Evolutionary conservation across 2,888 invertebrate genomes (phyloP).

Genomic region (Spodoptera picta): DNA sequence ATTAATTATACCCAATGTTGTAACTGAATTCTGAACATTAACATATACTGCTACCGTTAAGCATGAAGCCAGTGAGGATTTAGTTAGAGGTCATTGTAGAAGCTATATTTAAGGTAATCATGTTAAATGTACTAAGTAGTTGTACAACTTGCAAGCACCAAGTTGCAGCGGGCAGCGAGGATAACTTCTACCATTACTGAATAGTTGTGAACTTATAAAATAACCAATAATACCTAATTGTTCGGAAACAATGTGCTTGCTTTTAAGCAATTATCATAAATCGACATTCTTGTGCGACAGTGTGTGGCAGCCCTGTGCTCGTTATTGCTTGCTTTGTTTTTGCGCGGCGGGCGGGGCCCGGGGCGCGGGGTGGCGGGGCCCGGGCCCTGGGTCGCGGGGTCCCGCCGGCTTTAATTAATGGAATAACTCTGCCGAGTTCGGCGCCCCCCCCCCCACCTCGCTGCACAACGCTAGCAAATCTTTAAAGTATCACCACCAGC

Average conservation of each 20-base stretch:
- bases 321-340: conserved; percentile 83
- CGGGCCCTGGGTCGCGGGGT: conserved; percentile 58
- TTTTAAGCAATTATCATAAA: conserved; percentile 51
- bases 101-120: too few relatives aligned
- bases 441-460: conserved; percentile 50
- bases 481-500: conserved; percentile 70
- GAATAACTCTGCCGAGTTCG: conserved; percentile 79
- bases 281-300: conserved; percentile 41
- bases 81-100: too few relatives aligned
- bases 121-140: too few relatives aligned
- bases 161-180: background rate
- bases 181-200: conserved; percentile 42
- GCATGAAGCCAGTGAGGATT: too few relatives aligned
- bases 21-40: too few relatives aligned
- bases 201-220: conserved; percentile 44
- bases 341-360: conserved; percentile 55
- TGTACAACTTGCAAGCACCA: too few relatives aligned
- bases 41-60: too few relatives aligned
- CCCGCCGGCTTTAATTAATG: conserved; percentile 83
- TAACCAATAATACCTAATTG: conserved; percentile 51
- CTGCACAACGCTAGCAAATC: conserved; percentile 61
- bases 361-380: conserved; percentile 33
- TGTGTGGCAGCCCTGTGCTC: conserved; percentile 67
- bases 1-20: too few relatives aligned
- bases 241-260: conserved; percentile 45